Percentiles rank a stretch among this genome's conserved stretches.
Evolutionary conservation across 2,113 vertebrate species (phyloP).

Genomic region (Rhinoderma darwinii): DNA sequence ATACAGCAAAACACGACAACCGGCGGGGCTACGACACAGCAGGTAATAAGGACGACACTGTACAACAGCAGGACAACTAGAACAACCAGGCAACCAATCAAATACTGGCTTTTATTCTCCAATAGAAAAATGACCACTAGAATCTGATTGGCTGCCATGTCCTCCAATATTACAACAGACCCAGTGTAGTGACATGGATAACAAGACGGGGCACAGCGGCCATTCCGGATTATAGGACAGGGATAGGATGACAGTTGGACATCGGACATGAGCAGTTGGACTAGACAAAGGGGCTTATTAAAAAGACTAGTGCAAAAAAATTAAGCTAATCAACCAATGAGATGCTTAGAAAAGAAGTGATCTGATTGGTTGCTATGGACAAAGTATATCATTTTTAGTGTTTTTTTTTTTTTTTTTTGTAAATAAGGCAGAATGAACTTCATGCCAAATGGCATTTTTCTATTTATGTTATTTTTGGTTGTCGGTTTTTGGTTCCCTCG

Average conservation of each 20-base stretch:
- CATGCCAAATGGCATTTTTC: no score
- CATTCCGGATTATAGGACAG: background rate
- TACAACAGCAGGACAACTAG: background rate
- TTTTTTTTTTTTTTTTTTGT: background rate
- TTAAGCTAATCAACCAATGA: background rate
- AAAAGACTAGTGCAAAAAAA: slow-evolving; percentile 6
- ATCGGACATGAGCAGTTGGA: background rate
- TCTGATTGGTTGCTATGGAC: background rate
- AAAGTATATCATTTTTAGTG: background rate
- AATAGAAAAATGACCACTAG: background rate
- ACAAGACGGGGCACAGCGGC: background rate
- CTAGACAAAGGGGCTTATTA: background rate
- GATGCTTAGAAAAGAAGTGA: background rate
- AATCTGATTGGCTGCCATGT: background rate
- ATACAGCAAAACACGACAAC: background rate
- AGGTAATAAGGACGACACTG: background rate
- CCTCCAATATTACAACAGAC: background rate
- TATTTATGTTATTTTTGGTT: background rate
- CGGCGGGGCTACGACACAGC: background rate
- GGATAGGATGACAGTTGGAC: background rate
- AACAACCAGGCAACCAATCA: background rate
- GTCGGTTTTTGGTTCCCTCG: slow-evolving; percentile 1
- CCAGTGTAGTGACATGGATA: background rate
- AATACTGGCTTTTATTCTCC: background rate
- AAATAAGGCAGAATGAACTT: background rate